Base-by-base conservation (phyloP, 2,888 invertebrate species). In the Achlya flavicornis region DNA sequence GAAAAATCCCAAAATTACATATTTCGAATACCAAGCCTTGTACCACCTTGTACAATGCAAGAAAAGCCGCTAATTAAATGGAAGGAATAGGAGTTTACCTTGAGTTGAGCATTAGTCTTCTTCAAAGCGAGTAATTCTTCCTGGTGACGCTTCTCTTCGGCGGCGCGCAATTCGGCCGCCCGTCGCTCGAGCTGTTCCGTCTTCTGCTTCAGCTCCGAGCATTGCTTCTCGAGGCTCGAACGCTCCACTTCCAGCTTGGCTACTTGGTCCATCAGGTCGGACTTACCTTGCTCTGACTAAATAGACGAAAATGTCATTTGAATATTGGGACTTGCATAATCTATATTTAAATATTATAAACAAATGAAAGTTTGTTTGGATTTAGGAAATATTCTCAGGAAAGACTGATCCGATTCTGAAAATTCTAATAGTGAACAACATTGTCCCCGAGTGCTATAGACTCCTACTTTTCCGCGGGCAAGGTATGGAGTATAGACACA, bases 71-170 rank as follows among this genome's bases (percentile, higher is more conserved):
- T n/a, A n/a, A n/a, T n/a, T n/a, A n/a, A n/a, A n/a, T n/a, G n/a
- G n/a, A 26, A 1, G 26, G 6, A 35, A 35, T 35, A 35, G n/a
- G n/a, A n/a, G 4, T 5, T 6, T n/a, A 81, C 97, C 95, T 98
- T 99, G 11, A 99, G 94, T 84, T 99, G 98, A 72, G 97, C 96
- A 85, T 98, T 99, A 1, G 98, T 98, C 88, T 98, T 97, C 93
- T 98, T 98, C 66, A 98, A 94, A 83, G 98, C 98, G 61, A 97
- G 95, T 63, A 98, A 96, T 88, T 99, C 99, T 85, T 99, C 99
- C 53, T 96, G 96, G 81, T 98, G 98, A 79, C 98, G 97, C 86
- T 98, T 98, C 85, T 98, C 98, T 81, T 98, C 98, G 0, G 98
- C 97, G 61, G 97, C 96, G 16, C 97, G 94, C 68, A 98, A 94